Percentiles rank a stretch among this genome's conserved stretches.
phyloP scores from a whole-genome alignment of 2,113 vertebrate species.

The Gallinago jamesoni region DNA sequence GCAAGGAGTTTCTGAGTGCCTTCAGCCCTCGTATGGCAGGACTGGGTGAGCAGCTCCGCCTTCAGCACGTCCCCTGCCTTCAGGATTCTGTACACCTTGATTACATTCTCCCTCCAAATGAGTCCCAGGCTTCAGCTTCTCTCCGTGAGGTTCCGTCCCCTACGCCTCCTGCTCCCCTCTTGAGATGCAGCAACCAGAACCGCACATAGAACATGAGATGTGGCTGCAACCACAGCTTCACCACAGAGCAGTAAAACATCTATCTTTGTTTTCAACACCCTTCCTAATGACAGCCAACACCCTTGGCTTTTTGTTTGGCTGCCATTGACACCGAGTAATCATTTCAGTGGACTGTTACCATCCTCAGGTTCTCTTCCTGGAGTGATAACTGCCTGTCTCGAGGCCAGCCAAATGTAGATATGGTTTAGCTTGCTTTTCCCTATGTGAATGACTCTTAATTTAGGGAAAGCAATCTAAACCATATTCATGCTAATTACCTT shows the following conservation, averaged over 20 bases:
- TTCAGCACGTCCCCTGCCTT: neutral
- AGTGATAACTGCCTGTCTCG: neutral
- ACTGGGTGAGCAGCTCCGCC: neutral
- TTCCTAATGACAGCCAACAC: neutral
- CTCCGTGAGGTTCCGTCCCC: neutral
- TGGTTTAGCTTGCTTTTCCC: neutral
- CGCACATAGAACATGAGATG: rapidly evolving
- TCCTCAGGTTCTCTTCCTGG: neutral
- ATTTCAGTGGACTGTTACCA: neutral
- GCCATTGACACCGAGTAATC: neutral
- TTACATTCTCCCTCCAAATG: neutral
- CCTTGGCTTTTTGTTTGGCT: neutral
- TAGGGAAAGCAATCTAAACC: neutral
- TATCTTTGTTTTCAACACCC: neutral
- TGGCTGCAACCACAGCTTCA: neutral
- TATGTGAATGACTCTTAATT: neutral
- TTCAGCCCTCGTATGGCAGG: rapidly evolving
- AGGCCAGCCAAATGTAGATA: neutral
- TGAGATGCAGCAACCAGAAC: neutral
- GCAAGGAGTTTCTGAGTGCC: rapidly evolving
- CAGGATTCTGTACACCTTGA: neutral
- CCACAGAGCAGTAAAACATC: neutral
- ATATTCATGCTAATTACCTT: neutral
- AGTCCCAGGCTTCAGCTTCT: neutral
- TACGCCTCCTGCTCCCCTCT: rapidly evolving